Percentiles rank a stretch among this genome's conserved stretches.
Conservation (phyloP, 2,888 invertebrate genomes). For the Gasteruption jaculator region DNA sequence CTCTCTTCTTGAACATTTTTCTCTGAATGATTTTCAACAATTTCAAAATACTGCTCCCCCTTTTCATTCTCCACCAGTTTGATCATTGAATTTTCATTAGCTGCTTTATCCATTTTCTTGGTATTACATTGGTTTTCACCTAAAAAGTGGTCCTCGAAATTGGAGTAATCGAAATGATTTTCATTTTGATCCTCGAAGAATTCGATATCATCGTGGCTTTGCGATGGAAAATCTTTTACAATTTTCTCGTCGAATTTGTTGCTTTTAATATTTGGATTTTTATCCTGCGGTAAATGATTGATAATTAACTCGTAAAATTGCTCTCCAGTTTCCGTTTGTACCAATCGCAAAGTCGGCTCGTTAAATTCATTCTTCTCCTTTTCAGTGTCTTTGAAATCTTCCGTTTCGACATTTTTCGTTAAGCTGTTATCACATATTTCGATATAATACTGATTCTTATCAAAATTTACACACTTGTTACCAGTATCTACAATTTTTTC, state of each 20-base stretch:
- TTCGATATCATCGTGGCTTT: no score
- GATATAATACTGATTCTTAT: conserved; percentile 17
- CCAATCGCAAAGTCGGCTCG: conserved; percentile 33
- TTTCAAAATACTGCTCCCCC: neutral
- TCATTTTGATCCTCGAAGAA: no score
- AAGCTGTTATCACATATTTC: conserved; percentile 20
- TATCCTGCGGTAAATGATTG: conserved; percentile 33
- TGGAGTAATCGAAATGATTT: no score
- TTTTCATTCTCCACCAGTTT: conserved; percentile 5
- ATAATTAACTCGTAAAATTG: conserved; percentile 42
- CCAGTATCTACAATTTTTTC: neutral
- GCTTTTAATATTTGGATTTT: conserved; percentile 18
- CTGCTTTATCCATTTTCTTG: no score
- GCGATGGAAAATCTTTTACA: no score
- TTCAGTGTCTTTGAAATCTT: no score
- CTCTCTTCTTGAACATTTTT: neutral
- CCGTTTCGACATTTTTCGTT: conserved; percentile 11
- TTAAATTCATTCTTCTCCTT: no score
- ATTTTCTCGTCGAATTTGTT: conserved; percentile 12
- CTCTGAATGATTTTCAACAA: neutral
- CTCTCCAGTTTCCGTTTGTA: conserved; percentile 38
- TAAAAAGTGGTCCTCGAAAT: no score
- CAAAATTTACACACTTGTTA: conserved; percentile 15
- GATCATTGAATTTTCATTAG: no score
- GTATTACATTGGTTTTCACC: no score